Conservation (phyloP, 1,140 invertebrate species). For the Forficula auricularia region DNA sequence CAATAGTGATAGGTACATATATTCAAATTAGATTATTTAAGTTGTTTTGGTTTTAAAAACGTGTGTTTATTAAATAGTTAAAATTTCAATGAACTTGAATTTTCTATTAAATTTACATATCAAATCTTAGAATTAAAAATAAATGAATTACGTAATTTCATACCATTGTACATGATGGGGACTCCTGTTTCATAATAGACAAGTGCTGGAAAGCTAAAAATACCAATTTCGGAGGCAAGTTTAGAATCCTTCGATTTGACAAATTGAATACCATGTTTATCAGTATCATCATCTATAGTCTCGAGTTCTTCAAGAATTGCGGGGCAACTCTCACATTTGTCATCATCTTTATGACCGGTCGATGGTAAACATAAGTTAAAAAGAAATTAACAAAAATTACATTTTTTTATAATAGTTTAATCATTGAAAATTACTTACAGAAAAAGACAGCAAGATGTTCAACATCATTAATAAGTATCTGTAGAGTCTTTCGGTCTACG, state of each 20-base stretch:
- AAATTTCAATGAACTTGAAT: too few relatives aligned
- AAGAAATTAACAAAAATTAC: too few relatives aligned
- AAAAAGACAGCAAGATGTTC: conserved; percentile 85
- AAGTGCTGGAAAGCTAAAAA: conserved; percentile 75
- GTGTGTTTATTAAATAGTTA: too few relatives aligned
- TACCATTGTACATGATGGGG: conserved; percentile 87
- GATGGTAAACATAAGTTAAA: too few relatives aligned
- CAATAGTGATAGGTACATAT: too few relatives aligned
- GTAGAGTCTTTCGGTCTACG: conserved; percentile 75
- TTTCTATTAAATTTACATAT: too few relatives aligned
- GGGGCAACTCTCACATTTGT: conserved; percentile 63
- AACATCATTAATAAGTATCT: conserved; percentile 73
- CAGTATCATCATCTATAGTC: conserved; percentile 85
- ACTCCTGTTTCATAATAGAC: conserved; percentile 85
- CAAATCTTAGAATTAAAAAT: too few relatives aligned
- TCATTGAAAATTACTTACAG: conserved; percentile 42
- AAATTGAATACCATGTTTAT: conserved; percentile 81
- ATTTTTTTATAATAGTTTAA: too few relatives aligned
- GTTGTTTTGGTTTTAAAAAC: too few relatives aligned
- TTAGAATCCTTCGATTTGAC: conserved; percentile 83
- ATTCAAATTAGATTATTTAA: too few relatives aligned
- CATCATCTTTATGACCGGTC: conserved; percentile 43
- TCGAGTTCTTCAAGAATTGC: conserved; percentile 75
- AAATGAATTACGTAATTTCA: too few relatives aligned
- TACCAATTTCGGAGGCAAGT: conserved; percentile 74